Conservation (phyloP, 1,140 invertebrate species). For the Cotesia vestalis region DNA sequence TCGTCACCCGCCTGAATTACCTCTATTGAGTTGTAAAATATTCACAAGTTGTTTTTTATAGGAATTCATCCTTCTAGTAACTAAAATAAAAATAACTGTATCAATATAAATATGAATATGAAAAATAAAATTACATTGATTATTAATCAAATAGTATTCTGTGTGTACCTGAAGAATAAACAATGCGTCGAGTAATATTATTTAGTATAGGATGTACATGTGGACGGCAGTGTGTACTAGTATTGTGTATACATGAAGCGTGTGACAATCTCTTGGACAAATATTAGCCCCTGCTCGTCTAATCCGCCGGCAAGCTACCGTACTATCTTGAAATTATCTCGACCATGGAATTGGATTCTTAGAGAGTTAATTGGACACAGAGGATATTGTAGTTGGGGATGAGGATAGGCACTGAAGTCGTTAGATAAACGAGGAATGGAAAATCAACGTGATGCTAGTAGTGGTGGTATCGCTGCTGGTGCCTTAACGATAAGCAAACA, state of each 20-base stretch:
- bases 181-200: too few relatives aligned
- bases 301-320: constrained; percentile 24
- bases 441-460: constrained; percentile 1
- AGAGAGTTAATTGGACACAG: constrained; percentile 56
- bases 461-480: neutral
- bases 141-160: too few relatives aligned
- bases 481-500: constrained; percentile 36
- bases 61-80: too few relatives aligned
- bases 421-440: constrained; percentile 40
- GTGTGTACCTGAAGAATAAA: too few relatives aligned
- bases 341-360: constrained; percentile 50
- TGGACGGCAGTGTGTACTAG: constrained; percentile 6
- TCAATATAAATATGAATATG: too few relatives aligned
- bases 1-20: too few relatives aligned
- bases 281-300: constrained; percentile 46
- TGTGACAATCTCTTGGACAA: constrained; percentile 43
- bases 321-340: constrained; percentile 59
- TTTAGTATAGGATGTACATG: too few relatives aligned
- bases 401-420: constrained; percentile 44
- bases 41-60: too few relatives aligned
- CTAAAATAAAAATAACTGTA: too few relatives aligned
- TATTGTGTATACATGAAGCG: constrained; percentile 34
- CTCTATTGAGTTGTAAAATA: too few relatives aligned
- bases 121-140: too few relatives aligned
- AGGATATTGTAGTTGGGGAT: constrained; percentile 43